These are phyloP conservation scores for Dolichomitus sp. DNA, from an alignment of 2,888 invertebrate genomes.

Conservation along the genomic window DNA sequence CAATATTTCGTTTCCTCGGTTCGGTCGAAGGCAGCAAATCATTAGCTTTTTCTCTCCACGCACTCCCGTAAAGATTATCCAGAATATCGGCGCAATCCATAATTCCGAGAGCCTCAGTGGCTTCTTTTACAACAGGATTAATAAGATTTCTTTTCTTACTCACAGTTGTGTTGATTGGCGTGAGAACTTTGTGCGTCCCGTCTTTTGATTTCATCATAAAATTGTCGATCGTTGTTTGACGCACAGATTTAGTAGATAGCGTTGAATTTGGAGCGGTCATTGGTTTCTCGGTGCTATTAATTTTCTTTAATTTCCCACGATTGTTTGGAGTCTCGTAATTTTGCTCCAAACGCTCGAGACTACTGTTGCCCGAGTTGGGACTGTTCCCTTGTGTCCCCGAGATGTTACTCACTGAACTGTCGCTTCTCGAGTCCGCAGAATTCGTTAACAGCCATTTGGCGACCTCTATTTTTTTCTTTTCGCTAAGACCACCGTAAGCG, in stretches of 20 bases:
- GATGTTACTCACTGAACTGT: conserved; percentile 77
- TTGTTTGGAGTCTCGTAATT: conserved; percentile 84
- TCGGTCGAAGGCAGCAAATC: conserved; percentile 76
- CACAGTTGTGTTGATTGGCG: background rate
- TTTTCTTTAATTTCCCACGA: conserved; percentile 74
- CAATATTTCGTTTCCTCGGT: conserved; percentile 71
- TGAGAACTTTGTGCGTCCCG: conserved; percentile 24
- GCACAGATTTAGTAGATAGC: conserved; percentile 18
- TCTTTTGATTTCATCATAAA: conserved; percentile 59
- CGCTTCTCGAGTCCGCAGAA: conserved; percentile 72
- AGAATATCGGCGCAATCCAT: conserved; percentile 82
- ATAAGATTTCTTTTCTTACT: conserved; percentile 5
- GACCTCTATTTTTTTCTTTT: conserved; percentile 80
- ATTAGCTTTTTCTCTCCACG: conserved; percentile 87
- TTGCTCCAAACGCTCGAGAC: conserved; percentile 82
- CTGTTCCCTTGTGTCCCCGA: conserved; percentile 75
- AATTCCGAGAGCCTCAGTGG: conserved; percentile 58
- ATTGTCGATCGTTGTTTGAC: conserved; percentile 66
- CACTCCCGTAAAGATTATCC: conserved; percentile 88
- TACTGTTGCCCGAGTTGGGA: conserved; percentile 82
- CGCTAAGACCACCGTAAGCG: conserved; percentile 49
- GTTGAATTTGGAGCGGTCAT: conserved; percentile 6
- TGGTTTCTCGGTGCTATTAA: conserved; percentile 15
- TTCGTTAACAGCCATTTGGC: conserved; percentile 80
- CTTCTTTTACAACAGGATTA: conserved; percentile 24